Evolutionary conservation across 2,888 invertebrate genomes (phyloP).

Genomic region (Lapara coniferarum): DNA sequence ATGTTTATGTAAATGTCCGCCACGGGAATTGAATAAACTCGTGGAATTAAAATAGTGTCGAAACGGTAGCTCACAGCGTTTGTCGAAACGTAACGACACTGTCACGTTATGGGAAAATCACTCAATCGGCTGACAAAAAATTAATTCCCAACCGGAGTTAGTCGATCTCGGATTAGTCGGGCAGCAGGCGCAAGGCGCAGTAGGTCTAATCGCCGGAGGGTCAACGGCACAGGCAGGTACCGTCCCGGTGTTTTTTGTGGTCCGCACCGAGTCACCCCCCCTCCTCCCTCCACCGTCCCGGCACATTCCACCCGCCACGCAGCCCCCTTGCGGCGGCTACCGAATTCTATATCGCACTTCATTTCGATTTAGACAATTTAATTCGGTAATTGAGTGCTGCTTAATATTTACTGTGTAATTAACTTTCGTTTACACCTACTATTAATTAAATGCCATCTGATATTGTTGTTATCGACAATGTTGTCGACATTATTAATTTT

Average conservation of each 20-base stretch:
- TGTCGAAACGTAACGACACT: conserved; percentile 13
- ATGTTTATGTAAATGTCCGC: conserved; percentile 18
- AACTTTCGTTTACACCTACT: neutral
- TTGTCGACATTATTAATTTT: neutral
- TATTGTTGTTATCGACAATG: neutral
- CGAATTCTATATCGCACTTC: conserved; percentile 67
- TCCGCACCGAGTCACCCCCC: conserved; percentile 43
- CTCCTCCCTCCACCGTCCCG: conserved; percentile 13
- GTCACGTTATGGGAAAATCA: conserved; percentile 21
- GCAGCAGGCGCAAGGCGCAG: conserved; percentile 39
- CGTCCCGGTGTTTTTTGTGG: conserved; percentile 69
- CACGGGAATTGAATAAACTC: conserved; percentile 7
- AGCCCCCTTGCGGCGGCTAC: conserved; percentile 56
- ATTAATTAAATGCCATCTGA: neutral
- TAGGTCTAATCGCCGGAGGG: conserved; percentile 67
- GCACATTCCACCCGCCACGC: conserved; percentile 44
- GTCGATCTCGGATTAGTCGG: conserved; percentile 19
- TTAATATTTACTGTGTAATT: neutral
- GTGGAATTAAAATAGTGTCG: conserved; percentile 17
- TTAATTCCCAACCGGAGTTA: conserved; percentile 12
- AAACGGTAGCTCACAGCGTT: conserved; percentile 18
- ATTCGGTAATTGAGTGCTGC: conserved; percentile 28
- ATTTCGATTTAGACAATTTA: conserved; percentile 40
- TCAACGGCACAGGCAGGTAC: conserved; percentile 79
- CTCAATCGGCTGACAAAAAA: conserved; percentile 15